Evolutionary conservation across 1,140 invertebrate genomes (phyloP).

Genomic region (Probaryconus sp.): DNA sequence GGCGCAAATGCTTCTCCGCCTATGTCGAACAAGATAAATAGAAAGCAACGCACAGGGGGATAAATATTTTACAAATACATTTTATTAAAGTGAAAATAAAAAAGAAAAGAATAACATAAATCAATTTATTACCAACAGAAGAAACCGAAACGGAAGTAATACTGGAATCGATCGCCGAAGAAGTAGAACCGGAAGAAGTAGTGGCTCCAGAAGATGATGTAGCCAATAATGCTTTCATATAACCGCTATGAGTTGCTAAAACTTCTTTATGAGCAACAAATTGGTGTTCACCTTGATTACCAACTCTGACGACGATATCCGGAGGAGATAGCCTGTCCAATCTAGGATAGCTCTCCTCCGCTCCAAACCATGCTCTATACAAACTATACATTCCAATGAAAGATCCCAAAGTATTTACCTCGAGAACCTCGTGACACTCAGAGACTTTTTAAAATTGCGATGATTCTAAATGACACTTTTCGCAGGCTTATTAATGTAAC

Average conservation of each 20-base stretch:
- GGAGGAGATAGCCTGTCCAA: slow-evolving; percentile 77
- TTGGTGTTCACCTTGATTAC: slow-evolving; percentile 80
- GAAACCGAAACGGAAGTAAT: slow-evolving; percentile 73
- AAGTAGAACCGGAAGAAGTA: slow-evolving; percentile 46
- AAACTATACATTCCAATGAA: slow-evolving; percentile 77
- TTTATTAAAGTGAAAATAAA: too few relatives aligned
- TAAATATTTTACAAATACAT: too few relatives aligned
- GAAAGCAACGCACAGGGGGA: too few relatives aligned
- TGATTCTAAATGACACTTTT: too few relatives aligned
- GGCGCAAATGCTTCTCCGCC: slow-evolving; percentile 84
- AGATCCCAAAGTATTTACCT: too few relatives aligned
- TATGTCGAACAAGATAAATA: too few relatives aligned
- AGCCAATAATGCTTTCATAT: slow-evolving; percentile 73
- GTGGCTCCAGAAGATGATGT: slow-evolving; percentile 70
- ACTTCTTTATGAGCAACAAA: slow-evolving; percentile 84
- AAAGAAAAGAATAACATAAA: too few relatives aligned
- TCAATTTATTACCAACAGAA: slow-evolving; percentile 72
- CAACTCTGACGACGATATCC: slow-evolving; percentile 82
- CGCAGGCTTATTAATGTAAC: too few relatives aligned
- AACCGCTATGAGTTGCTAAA: slow-evolving; percentile 85
- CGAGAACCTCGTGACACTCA: too few relatives aligned
- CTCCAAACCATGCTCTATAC: slow-evolving; percentile 83
- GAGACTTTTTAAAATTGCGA: too few relatives aligned
- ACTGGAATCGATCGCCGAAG: slow-evolving; percentile 43
- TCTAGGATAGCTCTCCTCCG: slow-evolving; percentile 69